phyloP scores from a whole-genome alignment of 1,140 invertebrate species.

The Chrysomallon squamiferum region DNA sequence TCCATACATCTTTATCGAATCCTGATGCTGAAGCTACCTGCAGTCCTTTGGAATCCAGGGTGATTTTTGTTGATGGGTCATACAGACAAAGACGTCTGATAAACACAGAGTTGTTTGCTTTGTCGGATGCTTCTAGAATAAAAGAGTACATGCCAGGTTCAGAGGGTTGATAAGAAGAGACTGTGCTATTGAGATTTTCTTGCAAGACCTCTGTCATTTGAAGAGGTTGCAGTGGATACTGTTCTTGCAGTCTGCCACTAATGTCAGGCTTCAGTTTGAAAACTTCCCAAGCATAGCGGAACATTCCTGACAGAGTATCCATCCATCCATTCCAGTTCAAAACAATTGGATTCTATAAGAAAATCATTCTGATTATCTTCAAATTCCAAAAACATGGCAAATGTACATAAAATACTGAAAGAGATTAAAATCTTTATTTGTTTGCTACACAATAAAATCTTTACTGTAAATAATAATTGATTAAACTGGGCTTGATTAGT shows the following conservation, averaged over 20 bases:
- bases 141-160: conserved; percentile 28
- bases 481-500: no score
- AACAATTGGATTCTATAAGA: conserved; percentile 12
- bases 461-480: no score
- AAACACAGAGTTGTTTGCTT: conserved; percentile 33
- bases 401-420: no score
- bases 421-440: no score
- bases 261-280: conserved; percentile 14
- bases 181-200: not conserved
- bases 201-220: not conserved
- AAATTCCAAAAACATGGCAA: no score
- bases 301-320: conserved; percentile 21
- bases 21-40: conserved; percentile 8
- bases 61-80: conserved; percentile 23
- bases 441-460: no score
- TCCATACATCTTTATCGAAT: conserved; percentile 13
- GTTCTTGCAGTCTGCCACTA: not conserved
- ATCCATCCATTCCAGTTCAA: conserved; percentile 27
- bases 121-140: conserved; percentile 27
- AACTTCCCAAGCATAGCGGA: conserved; percentile 26
- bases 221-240: conserved; percentile 5
- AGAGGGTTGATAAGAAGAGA: conserved; percentile 12
- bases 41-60: conserved; percentile 1
- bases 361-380: no score
- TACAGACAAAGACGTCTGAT: conserved; percentile 25